Evolutionary conservation across 2,113 vertebrate species (phyloP).

Genomic region (Nesospiza acunhae): DNA sequence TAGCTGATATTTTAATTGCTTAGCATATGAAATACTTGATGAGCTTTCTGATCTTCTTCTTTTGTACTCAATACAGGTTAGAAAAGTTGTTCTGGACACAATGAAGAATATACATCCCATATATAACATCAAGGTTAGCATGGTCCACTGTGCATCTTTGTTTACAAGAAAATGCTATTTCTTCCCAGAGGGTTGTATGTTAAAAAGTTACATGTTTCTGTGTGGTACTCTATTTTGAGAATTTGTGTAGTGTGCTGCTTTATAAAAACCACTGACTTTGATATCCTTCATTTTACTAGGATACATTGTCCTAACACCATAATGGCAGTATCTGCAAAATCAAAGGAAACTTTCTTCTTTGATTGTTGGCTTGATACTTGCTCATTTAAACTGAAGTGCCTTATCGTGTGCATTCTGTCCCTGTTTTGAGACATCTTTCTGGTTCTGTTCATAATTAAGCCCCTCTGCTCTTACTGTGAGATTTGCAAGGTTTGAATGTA

Average conservation of each 20-base stretch:
- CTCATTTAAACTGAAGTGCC: not conserved
- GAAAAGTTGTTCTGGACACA: slow-evolving; percentile 95
- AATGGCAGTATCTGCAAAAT: not conserved
- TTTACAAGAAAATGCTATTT: not conserved
- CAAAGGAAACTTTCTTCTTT: not conserved
- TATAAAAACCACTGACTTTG: not conserved
- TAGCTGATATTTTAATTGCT: not conserved
- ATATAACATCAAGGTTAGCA: slow-evolving; percentile 95
- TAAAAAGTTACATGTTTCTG: not conserved
- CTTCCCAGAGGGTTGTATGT: not conserved
- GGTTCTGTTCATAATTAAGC: not conserved
- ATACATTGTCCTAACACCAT: not conserved
- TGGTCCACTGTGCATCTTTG: not conserved
- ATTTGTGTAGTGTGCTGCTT: not conserved
- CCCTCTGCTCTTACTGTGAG: not conserved
- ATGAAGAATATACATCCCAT: slow-evolving; percentile 99
- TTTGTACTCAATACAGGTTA: slow-evolving; percentile 79
- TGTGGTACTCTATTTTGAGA: not conserved
- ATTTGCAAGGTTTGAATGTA: not conserved
- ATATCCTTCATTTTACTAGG: not conserved
- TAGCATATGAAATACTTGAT: not conserved
- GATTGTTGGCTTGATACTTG: not conserved
- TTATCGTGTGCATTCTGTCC: not conserved
- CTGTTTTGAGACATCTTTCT: not conserved
- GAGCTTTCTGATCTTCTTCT: not conserved